Percentiles rank a stretch among this genome's conserved stretches.
phyloP scores from a whole-genome alignment of 2,797 vertebrate species.

The Ptychobarbus kaznakovi region DNA sequence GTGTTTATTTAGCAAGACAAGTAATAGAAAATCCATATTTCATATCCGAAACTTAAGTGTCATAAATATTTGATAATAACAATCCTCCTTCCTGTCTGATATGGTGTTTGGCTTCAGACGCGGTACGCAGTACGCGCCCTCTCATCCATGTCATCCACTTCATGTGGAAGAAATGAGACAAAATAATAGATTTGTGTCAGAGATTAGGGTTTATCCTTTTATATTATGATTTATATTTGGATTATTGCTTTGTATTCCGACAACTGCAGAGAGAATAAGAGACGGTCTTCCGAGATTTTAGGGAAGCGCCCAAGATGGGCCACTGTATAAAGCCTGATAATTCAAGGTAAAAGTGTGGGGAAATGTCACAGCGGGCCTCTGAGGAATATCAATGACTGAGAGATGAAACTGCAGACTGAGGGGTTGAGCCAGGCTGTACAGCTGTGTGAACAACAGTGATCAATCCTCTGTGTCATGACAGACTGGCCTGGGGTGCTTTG shows the following conservation, averaged over 20 bases:
- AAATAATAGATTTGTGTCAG: slow-evolving; percentile 44
- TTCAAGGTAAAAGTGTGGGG: slow-evolving; percentile 64
- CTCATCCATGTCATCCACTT: slow-evolving; percentile 34
- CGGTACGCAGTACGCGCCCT: background rate
- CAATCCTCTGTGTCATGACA: slow-evolving; percentile 36
- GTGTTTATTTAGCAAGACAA: slow-evolving; percentile 46
- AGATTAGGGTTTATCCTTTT: slow-evolving; percentile 60
- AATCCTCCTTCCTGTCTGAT: slow-evolving; percentile 21
- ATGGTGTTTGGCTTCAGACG: background rate
- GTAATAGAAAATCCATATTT: slow-evolving; percentile 55
- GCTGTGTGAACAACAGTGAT: slow-evolving; percentile 23
- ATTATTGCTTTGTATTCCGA: slow-evolving; percentile 58
- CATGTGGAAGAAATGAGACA: slow-evolving; percentile 18
- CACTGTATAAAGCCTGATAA: slow-evolving; percentile 63
- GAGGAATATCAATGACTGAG: slow-evolving; percentile 61
- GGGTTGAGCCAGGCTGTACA: slow-evolving; percentile 14
- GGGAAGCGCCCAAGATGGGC: slow-evolving; percentile 59
- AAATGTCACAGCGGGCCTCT: slow-evolving; percentile 68
- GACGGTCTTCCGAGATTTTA: slow-evolving; percentile 57
- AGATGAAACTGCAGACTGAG: slow-evolving; percentile 48
- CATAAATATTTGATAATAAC: slow-evolving; percentile 56
- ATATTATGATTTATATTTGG: slow-evolving; percentile 58
- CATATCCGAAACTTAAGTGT: slow-evolving; percentile 47
- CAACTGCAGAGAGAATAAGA: slow-evolving; percentile 64
- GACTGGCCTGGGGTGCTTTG: slow-evolving; percentile 29